phyloP scores from a whole-genome alignment of 1,140 invertebrate genomes.

The Aphidius ervi region DNA sequence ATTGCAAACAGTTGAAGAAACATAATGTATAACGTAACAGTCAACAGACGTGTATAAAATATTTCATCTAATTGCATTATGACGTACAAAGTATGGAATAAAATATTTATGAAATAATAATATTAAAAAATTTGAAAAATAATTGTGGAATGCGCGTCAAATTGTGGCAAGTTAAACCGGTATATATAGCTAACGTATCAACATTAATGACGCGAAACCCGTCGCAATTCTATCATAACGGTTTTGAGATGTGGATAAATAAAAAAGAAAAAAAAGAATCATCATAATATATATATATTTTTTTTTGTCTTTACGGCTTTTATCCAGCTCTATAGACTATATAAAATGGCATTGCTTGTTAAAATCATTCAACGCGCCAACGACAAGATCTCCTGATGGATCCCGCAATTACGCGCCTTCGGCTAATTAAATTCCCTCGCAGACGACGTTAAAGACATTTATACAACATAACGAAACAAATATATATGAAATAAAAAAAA shows the following conservation, averaged over 20 bases:
- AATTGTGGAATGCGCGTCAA: slow-evolving; percentile 12
- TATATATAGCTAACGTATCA: slow-evolving; percentile 12
- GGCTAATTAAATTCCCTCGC: slow-evolving; percentile 17
- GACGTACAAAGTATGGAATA: slow-evolving; percentile 1
- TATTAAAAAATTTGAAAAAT: not conserved
- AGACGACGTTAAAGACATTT: not conserved
- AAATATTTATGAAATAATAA: not conserved
- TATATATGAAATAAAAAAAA: no score
- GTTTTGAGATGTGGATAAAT: slow-evolving; percentile 22
- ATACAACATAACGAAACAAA: no score
- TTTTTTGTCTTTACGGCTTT: slow-evolving; percentile 12
- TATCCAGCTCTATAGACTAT: not conserved
- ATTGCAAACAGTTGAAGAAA: no score
- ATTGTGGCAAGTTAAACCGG: slow-evolving; percentile 21
- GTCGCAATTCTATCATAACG: slow-evolving; percentile 29
- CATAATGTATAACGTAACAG: not conserved
- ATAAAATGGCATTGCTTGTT: slow-evolving; percentile 17
- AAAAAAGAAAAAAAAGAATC: not conserved
- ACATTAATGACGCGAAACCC: slow-evolving; percentile 13
- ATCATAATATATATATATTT: not conserved
- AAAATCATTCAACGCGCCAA: slow-evolving; percentile 23
- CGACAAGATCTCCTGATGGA: slow-evolving; percentile 13
- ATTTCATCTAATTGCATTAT: slow-evolving; percentile 9
- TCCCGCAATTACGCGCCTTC: slow-evolving; percentile 15
- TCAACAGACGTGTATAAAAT: not conserved